phyloP scores from a whole-genome alignment of 2,797 vertebrate species.

The Amniataba percoides region DNA sequence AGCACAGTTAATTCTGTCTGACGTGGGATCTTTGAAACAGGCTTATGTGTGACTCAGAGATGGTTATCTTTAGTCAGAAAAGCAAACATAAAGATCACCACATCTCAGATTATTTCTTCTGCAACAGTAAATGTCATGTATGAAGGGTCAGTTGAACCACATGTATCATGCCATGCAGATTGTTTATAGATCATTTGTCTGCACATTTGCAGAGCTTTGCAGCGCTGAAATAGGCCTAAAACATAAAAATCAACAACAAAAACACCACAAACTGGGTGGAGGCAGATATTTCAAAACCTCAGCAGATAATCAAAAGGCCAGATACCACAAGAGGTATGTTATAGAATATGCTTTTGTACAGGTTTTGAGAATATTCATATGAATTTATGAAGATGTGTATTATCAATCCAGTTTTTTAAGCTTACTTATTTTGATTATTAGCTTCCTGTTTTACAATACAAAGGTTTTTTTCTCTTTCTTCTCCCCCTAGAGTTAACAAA shows the following conservation, averaged over 20 bases:
- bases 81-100: slow-evolving; percentile 37
- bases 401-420: too few species aligned
- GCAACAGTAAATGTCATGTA: neutral
- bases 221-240: neutral
- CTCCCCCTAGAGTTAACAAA: neutral
- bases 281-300: neutral
- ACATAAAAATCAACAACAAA: neutral
- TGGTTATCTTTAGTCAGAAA: slow-evolving; percentile 51
- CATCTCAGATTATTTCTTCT: slow-evolving; percentile 26
- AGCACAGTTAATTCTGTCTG: slow-evolving; percentile 38
- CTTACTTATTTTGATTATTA: neutral
- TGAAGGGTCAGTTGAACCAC: neutral
- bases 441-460: too few species aligned
- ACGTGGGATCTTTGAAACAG: slow-evolving; percentile 35
- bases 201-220: neutral
- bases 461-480: neutral
- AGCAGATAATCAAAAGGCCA: neutral
- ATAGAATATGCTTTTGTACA: too few species aligned
- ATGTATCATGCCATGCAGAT: neutral
- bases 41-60: slow-evolving; percentile 50
- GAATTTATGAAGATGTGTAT: neutral
- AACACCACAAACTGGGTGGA: slow-evolving; percentile 1
- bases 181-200: too few species aligned
- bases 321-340: too few species aligned
- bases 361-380: neutral